Base-by-base conservation (phyloP, 2,113 vertebrate genomes). In the Lontra canadensis region DNA sequence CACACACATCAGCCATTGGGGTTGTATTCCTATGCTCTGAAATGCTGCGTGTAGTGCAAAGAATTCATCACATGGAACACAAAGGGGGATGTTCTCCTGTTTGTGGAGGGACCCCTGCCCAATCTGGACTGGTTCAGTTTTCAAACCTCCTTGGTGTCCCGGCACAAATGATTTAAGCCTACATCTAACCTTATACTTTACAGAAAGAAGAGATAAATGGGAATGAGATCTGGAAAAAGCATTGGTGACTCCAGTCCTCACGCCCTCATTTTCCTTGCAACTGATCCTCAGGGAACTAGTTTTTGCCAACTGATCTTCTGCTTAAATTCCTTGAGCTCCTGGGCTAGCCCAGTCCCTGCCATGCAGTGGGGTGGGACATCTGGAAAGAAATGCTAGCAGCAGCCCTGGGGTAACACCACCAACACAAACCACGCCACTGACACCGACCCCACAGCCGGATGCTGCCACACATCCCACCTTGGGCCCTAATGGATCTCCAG, bases 381-480 rank as follows among this genome's bases (percentile, higher is more conserved):
- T 34, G 15, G 82, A 82, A 67, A 67, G 88, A 82, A 67, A 76
- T 10, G 4, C 18, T 21, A 1, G 26, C 20, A 26, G 44, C 7
- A 26, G n/a, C 0, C 1, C 1, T 1, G 2, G 83, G 52, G 55
- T 17, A 44, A 31, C 42, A 59, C 29, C 26, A 25, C 39, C 4
- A 3, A 80, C 6, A 2, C 1, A 0, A 57, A 57, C 5, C 14
- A 11, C 4, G 0, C 12, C 26, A 29, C 29, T 12, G 10, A 79
- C 4, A 2, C 0, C 0, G 36, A 52, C 4, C 15, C 9, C 7
- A 2, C 7, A 1, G 4, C 67, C 0, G 2, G 39, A 6, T 39
- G 14, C 31, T 8, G 36, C 4, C 49, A 17, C 29, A n/a, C 36
- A 23, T 7, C 3, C 14, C 21, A 23, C 39, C 61, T 82, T 10